phyloP scores from a whole-genome alignment of 2,888 invertebrate species.

The Physocephala rufipes region DNA sequence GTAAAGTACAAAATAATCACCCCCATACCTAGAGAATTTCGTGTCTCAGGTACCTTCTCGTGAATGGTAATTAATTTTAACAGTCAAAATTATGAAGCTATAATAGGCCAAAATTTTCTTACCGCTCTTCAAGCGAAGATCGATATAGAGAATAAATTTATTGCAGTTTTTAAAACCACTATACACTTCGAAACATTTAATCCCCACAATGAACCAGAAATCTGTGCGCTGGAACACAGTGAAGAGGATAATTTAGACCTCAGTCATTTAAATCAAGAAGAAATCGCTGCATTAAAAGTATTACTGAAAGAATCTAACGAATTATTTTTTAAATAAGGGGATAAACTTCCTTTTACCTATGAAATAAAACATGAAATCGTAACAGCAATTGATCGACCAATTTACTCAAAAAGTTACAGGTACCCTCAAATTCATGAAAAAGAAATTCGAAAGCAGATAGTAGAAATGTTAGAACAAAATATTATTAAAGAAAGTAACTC shows the following conservation, averaged over 20 bases:
- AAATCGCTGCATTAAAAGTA: slow-evolving; percentile 11
- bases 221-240: neutral
- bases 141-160: slow-evolving; percentile 17
- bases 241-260: slow-evolving; percentile 8
- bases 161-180: too few relatives aligned
- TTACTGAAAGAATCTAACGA: too few relatives aligned
- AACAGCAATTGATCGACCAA: slow-evolving; percentile 18
- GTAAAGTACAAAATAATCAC: neutral
- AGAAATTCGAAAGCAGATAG: slow-evolving; percentile 29
- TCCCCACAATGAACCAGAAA: neutral
- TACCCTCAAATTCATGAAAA: too few relatives aligned
- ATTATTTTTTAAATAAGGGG: neutral
- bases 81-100: slow-evolving; percentile 1
- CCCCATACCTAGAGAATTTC: slow-evolving; percentile 2
- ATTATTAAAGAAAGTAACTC: slow-evolving; percentile 34
- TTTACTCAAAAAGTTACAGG: too few relatives aligned
- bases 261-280: slow-evolving; percentile 28
- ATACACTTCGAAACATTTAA: neutral
- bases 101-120: slow-evolving; percentile 14
- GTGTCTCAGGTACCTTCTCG: neutral
- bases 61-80: slow-evolving; percentile 11
- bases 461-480: slow-evolving; percentile 27
- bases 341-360: slow-evolving; percentile 19
- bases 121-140: slow-evolving; percentile 27
- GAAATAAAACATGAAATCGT: slow-evolving; percentile 35